Base-by-base conservation (phyloP, 2,888 invertebrate species). In the Creontiades dilutus region DNA sequence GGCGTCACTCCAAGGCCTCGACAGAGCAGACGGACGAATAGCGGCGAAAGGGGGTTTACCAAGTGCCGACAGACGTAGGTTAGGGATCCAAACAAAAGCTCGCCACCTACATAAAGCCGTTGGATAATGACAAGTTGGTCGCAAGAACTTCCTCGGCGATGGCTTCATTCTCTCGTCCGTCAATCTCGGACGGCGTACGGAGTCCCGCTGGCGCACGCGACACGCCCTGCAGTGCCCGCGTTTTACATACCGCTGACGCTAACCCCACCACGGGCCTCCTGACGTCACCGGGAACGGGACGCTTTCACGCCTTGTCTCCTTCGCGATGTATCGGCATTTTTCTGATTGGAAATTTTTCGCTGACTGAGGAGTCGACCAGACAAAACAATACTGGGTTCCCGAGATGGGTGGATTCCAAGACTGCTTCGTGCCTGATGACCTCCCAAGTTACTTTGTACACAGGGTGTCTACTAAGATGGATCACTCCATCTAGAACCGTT, bases 11-110 rank as follows among this genome's bases (percentile, higher is more conserved):
- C 68, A 68, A 68, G 68, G 68, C 12, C 68, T 68, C 68, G 23
- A 68, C n/a, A 23, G 68, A 2, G 4, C 0, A 7, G 57, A 57
- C 57, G 11, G 16, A 23, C 23, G 68, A 68, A 5, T 19, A 19
- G 68, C 19, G 23, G 68, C 23, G 68, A 68, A 68, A 68, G 52
- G 52, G 37, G 68, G 68, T 68, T 68, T 23, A 68, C 68, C 68
- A 68, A 19, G 68, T 23, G 68, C 68, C 68, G 68, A 68, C 68
- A 68, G 68, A 68, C 68, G 68, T 68, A 68, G 68, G 68, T 68
- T 68, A 68, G 68, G 68, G 68, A 37, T 19, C 19, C 27, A 23
- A 68, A 68, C 23, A 23, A 68, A 68, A 68, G 23, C 68, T 7
- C 68, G 23, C 68, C 37, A 68, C 68, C 23, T 68, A 68, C 23